Conservation (phyloP, 1,140 invertebrate species). For the Drosophila nigromelanica region DNA sequence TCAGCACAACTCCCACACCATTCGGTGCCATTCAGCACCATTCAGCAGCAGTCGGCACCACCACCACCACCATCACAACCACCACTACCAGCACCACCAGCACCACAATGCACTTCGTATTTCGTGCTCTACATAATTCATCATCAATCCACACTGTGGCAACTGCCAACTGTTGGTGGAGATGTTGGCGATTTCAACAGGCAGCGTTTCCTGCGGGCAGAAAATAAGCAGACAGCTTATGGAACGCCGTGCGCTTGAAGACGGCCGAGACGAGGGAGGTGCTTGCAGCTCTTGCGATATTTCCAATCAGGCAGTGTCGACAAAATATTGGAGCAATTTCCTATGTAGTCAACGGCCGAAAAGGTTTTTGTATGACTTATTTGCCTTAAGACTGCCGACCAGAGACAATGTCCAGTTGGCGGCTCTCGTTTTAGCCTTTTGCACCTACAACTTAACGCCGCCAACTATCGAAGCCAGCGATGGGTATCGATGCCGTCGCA, state of each 20-base stretch:
- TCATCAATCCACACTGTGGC: constrained; percentile 78
- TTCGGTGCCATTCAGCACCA: constrained; percentile 14
- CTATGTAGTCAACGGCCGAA: constrained; percentile 47
- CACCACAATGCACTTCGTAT: constrained; percentile 67
- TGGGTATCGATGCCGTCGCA: constrained; percentile 40
- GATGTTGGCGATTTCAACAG: constrained; percentile 42
- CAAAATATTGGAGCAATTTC: constrained; percentile 80
- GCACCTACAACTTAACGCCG: constrained; percentile 79
- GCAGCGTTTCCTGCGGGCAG: constrained; percentile 57
- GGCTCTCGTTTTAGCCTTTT: constrained; percentile 31
- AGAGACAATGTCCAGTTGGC: constrained; percentile 58
- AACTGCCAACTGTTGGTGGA: constrained; percentile 33
- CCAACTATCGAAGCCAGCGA: constrained; percentile 48
- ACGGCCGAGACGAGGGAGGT: background rate
- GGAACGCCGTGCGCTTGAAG: background rate
- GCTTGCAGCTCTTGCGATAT: constrained; percentile 47
- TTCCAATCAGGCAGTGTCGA: constrained; percentile 64
- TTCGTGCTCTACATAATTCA: constrained; percentile 84
- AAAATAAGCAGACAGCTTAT: constrained; percentile 15
- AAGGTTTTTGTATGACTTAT: constrained; percentile 70
- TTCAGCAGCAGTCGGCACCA: constrained; percentile 12
- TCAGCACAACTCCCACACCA: constrained; percentile 68
- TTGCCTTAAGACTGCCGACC: constrained; percentile 46
- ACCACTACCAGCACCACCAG: constrained; percentile 24
- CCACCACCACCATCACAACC: constrained; percentile 21